Evolutionary conservation across 2,888 invertebrate genomes (phyloP).

Genomic region (Heliconius ismenius): DNA sequence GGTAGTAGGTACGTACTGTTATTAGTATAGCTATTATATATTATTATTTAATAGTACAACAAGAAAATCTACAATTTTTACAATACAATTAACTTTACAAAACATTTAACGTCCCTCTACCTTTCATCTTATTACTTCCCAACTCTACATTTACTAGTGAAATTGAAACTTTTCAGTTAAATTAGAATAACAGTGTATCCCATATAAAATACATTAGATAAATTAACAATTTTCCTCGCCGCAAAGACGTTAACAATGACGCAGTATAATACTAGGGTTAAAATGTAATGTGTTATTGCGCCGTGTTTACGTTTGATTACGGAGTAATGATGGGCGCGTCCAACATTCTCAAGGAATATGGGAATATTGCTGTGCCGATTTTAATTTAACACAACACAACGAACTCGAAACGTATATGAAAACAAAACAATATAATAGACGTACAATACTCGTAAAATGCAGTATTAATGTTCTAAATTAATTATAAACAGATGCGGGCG

Average conservation of each 20-base stretch:
- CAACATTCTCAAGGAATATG: slow-evolving; percentile 52
- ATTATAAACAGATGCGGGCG: slow-evolving; percentile 61
- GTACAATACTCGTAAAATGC: slow-evolving; percentile 50
- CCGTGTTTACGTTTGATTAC: slow-evolving; percentile 41
- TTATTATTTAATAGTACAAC: neutral
- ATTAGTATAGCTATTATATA: neutral
- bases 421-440: slow-evolving; percentile 55
- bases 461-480: slow-evolving; percentile 63
- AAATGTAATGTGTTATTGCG: slow-evolving; percentile 36
- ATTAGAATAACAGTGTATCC: neutral
- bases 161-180: slow-evolving; percentile 3
- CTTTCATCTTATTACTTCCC: neutral
- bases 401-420: slow-evolving; percentile 50
- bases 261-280: slow-evolving; percentile 18
- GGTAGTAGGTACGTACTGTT: too few relatives aligned
- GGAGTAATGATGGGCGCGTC: slow-evolving; percentile 37
- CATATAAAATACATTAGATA: slow-evolving; percentile 16
- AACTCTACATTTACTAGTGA: neutral
- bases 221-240: slow-evolving; percentile 13
- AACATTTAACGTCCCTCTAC: neutral
- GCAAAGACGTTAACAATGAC: slow-evolving; percentile 4
- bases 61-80: neutral
- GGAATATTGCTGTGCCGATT: slow-evolving; percentile 53
- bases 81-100: neutral
- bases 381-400: slow-evolving; percentile 58